Evolutionary conservation across 2,113 vertebrate species (phyloP), one percentile per base, ranked within the genome.

Genomic region (Melanocharis versteri): DNA sequence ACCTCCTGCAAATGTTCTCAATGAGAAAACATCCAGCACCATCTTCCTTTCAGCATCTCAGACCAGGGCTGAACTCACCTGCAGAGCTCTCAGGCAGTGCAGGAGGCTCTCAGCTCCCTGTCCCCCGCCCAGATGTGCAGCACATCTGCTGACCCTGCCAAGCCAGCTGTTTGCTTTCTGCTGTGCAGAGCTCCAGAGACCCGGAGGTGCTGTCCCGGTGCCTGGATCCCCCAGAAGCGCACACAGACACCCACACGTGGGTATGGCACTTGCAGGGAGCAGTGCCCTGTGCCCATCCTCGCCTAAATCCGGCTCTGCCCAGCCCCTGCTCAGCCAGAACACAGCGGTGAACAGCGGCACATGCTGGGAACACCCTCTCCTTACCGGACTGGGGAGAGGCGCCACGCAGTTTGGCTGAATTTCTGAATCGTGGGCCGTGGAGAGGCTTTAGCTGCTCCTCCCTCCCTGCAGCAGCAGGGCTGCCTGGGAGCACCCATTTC

Each of bases 391-490:
- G 56, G 26, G 50, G 10, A 42, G 31, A 79, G 54, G 19, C 44
- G 50, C 44, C 33, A 3, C 2, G 8, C 11, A 20, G 64, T 17
- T 39, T 66, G 50, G 50, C 39, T 33, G 58, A 47, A 45, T 62
- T 47, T 82, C 70, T 91, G 64, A 93, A 40, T 83, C 77, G 39
- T 51, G 22, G 16, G 7, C 75, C 8, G 0, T 8, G 11, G 20
- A 62, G 77, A 92, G 77, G 56, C 53, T 48, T 78, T 30, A 79
- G 40, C 42, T 60, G 69, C 89, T 90, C 51, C 93, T 82, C 51
- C 26, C 20, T 94, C 66, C 76, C 66, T n/a, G 91, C 77, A 77
- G 83, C 89, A 71, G 58, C 71, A 81, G 73, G 76, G n/a, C n/a
- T 10, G 72, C 84, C 93, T 22, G 9, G 39, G 62, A 91, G 64